phyloP scores from a whole-genome alignment of 2,113 vertebrate genomes.

The Pungitius pungitius region DNA sequence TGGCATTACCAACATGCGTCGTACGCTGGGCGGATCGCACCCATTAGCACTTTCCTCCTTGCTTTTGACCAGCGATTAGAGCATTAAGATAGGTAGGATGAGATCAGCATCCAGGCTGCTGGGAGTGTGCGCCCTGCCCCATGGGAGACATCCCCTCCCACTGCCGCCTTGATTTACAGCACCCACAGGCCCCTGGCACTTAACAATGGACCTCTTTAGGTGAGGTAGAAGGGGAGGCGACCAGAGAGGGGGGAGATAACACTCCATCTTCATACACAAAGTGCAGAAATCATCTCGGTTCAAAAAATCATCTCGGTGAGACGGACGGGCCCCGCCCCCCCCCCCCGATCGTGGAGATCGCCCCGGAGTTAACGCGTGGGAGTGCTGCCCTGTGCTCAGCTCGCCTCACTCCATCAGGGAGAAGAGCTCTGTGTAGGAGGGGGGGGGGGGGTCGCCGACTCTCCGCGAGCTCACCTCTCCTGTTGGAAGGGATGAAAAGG shows the following conservation, averaged over 20 bases:
- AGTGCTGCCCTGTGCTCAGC: slow-evolving; percentile 57
- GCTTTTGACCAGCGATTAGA: slow-evolving; percentile 78
- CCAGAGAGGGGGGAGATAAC: slow-evolving; percentile 71
- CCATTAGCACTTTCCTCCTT: slow-evolving; percentile 66
- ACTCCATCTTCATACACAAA: slow-evolving; percentile 76
- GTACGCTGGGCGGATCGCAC: slow-evolving; percentile 47
- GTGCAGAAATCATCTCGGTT: slow-evolving; percentile 74
- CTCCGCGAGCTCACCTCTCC: slow-evolving; percentile 53
- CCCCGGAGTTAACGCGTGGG: slow-evolving; percentile 63
- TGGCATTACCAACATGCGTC: slow-evolving; percentile 45
- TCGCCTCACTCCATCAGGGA: slow-evolving; percentile 50
- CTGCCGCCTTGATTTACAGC: slow-evolving; percentile 81
- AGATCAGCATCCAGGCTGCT: slow-evolving; percentile 75
- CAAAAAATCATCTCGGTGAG: slow-evolving; percentile 63
- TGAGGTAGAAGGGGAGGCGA: slow-evolving; percentile 76
- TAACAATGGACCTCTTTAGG: slow-evolving; percentile 80
- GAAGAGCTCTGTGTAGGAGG: slow-evolving; percentile 43
- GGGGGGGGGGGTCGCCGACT: slow-evolving; percentile 52
- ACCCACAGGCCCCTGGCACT: slow-evolving; percentile 78
- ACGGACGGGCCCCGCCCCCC: too few relatives aligned
- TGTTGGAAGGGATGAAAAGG: slow-evolving; percentile 38
- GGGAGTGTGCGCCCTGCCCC: slow-evolving; percentile 72
- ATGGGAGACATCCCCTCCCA: slow-evolving; percentile 77
- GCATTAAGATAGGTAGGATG: slow-evolving; percentile 70
- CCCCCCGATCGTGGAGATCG: slow-evolving; percentile 52